phyloP scores from a whole-genome alignment of 2,888 invertebrate genomes.

The Caenorhabditis sp. region DNA sequence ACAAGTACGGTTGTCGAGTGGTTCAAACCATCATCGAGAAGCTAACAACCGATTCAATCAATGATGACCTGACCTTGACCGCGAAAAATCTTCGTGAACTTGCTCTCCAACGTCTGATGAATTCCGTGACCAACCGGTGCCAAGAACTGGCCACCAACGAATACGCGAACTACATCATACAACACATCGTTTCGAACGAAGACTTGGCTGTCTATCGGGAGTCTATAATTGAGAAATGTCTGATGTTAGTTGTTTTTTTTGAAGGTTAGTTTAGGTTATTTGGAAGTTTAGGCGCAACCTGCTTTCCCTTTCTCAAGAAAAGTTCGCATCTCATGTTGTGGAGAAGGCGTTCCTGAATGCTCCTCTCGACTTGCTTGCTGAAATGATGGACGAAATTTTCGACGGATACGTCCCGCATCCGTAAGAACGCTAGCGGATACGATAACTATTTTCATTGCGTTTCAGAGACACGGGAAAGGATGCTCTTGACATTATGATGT shows the following conservation, averaged over 20 bases:
- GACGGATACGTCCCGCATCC: conserved; percentile 73
- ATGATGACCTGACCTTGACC: conserved; percentile 17
- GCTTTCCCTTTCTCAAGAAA: conserved; percentile 74
- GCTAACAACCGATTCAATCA: conserved; percentile 44
- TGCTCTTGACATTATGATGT: conserved; percentile 74
- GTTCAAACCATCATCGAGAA: conserved; percentile 66
- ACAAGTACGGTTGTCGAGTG: conserved; percentile 69
- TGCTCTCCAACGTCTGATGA: conserved; percentile 56
- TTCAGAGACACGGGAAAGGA: conserved; percentile 66
- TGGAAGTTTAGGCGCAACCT: conserved; percentile 65
- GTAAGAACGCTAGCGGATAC: conserved; percentile 40
- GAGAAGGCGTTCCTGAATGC: conserved; percentile 72
- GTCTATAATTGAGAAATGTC: conserved; percentile 67
- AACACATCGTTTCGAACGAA: conserved; percentile 66
- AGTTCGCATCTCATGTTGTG: conserved; percentile 76
- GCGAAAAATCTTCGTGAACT: conserved; percentile 25
- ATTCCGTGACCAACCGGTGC: conserved; percentile 40
- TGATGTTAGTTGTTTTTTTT: conserved; percentile 63
- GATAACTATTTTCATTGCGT: not conserved
- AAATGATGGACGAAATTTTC: conserved; percentile 74
- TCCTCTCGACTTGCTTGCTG: conserved; percentile 57
- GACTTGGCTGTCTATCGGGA: conserved; percentile 63
- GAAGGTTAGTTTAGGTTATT: not conserved
- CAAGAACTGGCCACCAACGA: conserved; percentile 68
- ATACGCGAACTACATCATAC: conserved; percentile 77